Evolutionary conservation across 2,113 vertebrate species (phyloP).

Genomic region (Pteropus alecto): DNA sequence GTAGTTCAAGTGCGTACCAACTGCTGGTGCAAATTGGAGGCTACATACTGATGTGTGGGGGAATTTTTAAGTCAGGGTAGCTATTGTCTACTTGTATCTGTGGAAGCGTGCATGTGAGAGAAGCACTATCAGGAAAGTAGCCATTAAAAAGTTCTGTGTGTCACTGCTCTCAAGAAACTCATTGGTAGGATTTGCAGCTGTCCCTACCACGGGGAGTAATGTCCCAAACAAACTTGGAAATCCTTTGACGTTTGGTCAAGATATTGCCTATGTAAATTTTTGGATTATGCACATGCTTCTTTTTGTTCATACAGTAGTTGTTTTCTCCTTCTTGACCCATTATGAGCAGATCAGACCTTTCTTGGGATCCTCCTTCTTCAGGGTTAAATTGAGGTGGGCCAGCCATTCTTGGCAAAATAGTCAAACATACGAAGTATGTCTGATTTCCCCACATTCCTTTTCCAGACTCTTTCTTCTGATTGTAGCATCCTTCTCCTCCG

Average conservation of each 20-base stretch:
- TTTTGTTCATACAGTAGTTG: not conserved
- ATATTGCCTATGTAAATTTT: not conserved
- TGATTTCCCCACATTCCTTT: not conserved
- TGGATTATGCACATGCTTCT: not conserved
- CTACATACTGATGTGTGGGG: constrained; percentile 81
- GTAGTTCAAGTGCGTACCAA: constrained; percentile 82
- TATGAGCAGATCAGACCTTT: not conserved
- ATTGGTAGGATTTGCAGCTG: not conserved
- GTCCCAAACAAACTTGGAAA: constrained; percentile 2
- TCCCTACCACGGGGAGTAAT: not conserved
- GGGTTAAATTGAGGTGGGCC: not conserved
- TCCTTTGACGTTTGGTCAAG: not conserved
- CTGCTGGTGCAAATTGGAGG: constrained; percentile 85
- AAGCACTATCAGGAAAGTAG: not conserved
- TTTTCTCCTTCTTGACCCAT: not conserved
- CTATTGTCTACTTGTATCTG: not conserved
- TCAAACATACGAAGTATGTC: not conserved
- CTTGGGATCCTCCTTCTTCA: not conserved
- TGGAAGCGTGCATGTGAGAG: not conserved
- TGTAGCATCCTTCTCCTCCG: not conserved
- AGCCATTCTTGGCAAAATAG: not conserved
- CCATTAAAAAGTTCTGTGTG: not conserved
- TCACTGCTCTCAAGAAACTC: not conserved
- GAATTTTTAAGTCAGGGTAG: constrained; percentile 84
- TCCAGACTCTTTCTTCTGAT: not conserved